Evolutionary conservation across 2,797 vertebrate species (phyloP), one percentile per base, ranked within the genome.

Genomic region (Botia almorhae): DNA sequence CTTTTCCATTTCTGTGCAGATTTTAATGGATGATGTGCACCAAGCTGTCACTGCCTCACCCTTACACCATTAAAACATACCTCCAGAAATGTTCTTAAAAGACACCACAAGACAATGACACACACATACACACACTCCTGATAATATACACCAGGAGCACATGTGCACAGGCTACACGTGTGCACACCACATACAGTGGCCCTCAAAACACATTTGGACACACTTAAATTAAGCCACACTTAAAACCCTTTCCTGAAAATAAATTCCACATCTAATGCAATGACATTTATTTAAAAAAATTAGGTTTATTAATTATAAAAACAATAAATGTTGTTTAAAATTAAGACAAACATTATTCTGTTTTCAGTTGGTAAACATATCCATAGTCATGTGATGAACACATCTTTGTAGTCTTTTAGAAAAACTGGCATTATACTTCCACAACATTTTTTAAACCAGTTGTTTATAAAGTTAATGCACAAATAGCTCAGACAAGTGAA

Each of bases 1-100:
- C 70, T 81, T 75, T 82, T 85, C 87, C 78, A 85, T 85, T 84
- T 86, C 65, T 80, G 69, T 78, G 48, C 65, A 69, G 46, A 68
- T 79, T 86, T 84, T 84, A 83, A 80, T 78, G 73, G 78, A 74
- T 83, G 84, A 76, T 48, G 21, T 77, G 72, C 60, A 75, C 63
- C 76, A 65, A 76, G 69, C 76, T 86, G 79, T 82, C 81, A 78
- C 71, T 63, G 64, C 46, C 82, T 78, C 80, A 67, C 75, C 71
- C 73, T 81, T 61, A 69, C 78, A 67, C 61, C 80, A 68, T 81
- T 81, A 74, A 87, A 80, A 72, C 80, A 82, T 80, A 80, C 80
- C 74, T 64, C 78, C 68, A 79, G 81, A 81, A 87, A 82, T 82
- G 84, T 82, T 67, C 78, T 84, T 81, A 70, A 74, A 79, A 33